Evolutionary conservation across 2,113 vertebrate genomes (phyloP).

Genomic region (Scomber colias): DNA sequence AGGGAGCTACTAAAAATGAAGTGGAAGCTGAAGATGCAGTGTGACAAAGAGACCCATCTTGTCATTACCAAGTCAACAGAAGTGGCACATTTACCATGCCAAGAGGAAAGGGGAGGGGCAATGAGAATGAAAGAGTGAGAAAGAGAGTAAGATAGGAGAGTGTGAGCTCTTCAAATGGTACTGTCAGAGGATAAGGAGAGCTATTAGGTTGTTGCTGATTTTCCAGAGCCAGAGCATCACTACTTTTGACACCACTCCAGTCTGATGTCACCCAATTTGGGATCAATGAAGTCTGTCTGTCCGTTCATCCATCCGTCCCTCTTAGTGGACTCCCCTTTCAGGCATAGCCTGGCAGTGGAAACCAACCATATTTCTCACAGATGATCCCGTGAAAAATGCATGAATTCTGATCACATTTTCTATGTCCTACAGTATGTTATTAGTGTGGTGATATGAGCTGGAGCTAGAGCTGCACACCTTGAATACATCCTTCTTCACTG

Average conservation of each 20-base stretch:
- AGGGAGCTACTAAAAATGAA: constrained; percentile 36
- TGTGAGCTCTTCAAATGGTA: constrained; percentile 55
- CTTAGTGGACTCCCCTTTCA: constrained; percentile 63
- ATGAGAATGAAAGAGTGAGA: constrained; percentile 36
- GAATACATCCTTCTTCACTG: constrained; percentile 41
- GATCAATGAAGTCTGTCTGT: too few species aligned
- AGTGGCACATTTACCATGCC: constrained; percentile 55
- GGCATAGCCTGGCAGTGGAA: constrained; percentile 39
- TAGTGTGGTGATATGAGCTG: constrained; percentile 43
- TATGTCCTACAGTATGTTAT: constrained; percentile 45
- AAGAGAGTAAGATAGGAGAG: constrained; percentile 52
- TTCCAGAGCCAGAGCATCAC: constrained; percentile 54
- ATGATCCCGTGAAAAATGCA: constrained; percentile 55
- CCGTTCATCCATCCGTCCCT: too few species aligned
- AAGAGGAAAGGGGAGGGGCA: constrained; percentile 48
- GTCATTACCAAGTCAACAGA: constrained; percentile 71
- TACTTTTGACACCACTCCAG: constrained; percentile 73
- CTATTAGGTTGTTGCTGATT: constrained; percentile 69
- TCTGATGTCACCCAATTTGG: constrained; percentile 47
- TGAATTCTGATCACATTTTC: constrained; percentile 63
- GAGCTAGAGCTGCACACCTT: constrained; percentile 7
- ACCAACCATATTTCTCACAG: constrained; percentile 46
- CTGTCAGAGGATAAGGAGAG: constrained; percentile 75
- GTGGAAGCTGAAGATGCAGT: constrained; percentile 43
- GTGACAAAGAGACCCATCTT: constrained; percentile 67